Percentiles rank a stretch among this genome's conserved stretches.
Conservation (phyloP, 2,113 vertebrate genomes). For the Leptocoma aspasia region DNA sequence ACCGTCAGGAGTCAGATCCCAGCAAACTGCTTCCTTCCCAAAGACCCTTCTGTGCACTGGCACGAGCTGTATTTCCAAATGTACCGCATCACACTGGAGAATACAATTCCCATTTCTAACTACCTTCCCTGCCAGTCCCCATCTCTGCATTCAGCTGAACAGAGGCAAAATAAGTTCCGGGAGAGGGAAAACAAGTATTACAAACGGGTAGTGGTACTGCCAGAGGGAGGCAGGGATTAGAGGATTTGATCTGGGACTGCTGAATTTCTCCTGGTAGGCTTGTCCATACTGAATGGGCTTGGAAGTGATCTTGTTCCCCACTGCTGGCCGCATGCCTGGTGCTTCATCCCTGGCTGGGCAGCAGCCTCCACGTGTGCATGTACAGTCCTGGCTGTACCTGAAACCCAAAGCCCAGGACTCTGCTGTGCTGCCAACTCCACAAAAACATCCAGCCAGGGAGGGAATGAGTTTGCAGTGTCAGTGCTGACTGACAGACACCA, state of each 20-base stretch:
- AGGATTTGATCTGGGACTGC: not conserved
- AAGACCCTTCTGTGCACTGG: not conserved
- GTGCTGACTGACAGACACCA: accelerated
- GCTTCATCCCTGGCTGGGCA: not conserved
- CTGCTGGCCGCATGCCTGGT: not conserved
- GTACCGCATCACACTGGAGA: not conserved
- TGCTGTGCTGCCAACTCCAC: not conserved
- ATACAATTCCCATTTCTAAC: not conserved
- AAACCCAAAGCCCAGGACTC: not conserved
- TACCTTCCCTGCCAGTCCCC: not conserved
- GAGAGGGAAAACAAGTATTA: not conserved
- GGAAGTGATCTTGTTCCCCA: too few relatives aligned
- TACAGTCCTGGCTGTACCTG: not conserved
- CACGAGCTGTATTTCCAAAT: not conserved
- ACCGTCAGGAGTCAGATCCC: not conserved
- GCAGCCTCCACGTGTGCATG: not conserved
- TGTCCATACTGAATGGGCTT: not conserved
- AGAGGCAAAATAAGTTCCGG: not conserved
- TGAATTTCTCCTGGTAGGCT: not conserved
- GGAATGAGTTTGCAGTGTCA: not conserved
- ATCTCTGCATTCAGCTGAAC: not conserved
- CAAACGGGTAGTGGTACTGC: not conserved
- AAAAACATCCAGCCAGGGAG: not conserved
- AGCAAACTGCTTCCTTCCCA: not conserved
- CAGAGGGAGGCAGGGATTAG: not conserved